Percentiles rank a stretch among this genome's conserved stretches.
phyloP scores from a whole-genome alignment of 2,113 vertebrate species.

The Heterochromis multidens region DNA sequence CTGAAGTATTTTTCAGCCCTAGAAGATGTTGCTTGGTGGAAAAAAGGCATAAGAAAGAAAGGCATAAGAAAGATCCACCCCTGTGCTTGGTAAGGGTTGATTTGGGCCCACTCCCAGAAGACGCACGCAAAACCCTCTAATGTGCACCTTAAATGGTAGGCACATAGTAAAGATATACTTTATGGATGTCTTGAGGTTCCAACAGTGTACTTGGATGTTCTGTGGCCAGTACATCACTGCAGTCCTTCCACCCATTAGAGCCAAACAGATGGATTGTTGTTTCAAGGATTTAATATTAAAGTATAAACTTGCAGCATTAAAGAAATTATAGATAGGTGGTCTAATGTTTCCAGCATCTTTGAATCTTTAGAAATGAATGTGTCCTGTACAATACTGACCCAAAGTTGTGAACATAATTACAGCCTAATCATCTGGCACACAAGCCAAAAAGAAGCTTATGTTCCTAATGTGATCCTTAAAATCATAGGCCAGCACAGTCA shows the following conservation, averaged over 20 bases:
- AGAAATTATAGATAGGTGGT: neutral
- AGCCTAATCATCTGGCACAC: neutral
- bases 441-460: neutral
- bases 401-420: neutral
- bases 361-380: neutral
- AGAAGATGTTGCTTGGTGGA: neutral
- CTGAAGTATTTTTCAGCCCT: no score
- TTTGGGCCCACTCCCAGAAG: neutral
- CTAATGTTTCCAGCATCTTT: neutral
- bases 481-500: slow-evolving; percentile 29
- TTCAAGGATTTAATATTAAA: neutral
- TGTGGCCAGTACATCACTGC: neutral
- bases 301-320: neutral
- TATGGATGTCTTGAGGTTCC: neutral
- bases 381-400: neutral
- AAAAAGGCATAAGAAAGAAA: neutral
- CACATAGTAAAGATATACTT: neutral
- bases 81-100: neutral
- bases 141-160: neutral
- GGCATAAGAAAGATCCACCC: neutral
- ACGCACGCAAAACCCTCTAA: neutral
- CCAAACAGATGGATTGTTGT: neutral
- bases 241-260: neutral
- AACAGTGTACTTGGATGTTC: neutral
- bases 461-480: slow-evolving; percentile 22